These are phyloP conservation scores for Crotalus horridus DNA, from an alignment of 2,113 vertebrate genomes.

Conservation along the genomic window DNA sequence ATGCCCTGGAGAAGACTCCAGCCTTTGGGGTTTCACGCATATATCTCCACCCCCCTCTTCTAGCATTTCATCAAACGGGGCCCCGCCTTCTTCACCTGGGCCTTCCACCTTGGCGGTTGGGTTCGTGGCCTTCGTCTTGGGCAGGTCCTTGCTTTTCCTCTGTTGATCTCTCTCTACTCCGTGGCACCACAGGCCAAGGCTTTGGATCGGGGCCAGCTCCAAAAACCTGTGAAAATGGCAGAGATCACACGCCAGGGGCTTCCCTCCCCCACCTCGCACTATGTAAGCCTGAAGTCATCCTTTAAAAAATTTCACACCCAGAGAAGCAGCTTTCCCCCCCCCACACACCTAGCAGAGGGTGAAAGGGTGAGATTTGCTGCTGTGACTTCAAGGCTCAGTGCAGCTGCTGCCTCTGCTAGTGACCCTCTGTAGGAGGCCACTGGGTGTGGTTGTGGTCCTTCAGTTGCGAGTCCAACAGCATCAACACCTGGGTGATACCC, in stretches of 20 bases:
- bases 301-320: background rate
- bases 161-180: background rate
- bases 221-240: background rate
- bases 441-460: background rate
- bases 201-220: background rate
- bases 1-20: background rate
- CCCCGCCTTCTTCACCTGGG: fast-evolving
- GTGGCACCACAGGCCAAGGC: background rate
- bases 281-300: background rate
- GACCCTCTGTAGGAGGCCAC: background rate
- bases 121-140: background rate
- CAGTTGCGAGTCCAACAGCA: background rate
- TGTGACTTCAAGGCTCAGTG: background rate
- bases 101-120: background rate
- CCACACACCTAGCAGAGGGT: background rate
- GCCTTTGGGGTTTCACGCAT: background rate
- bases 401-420: background rate
- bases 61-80: background rate
- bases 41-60: background rate
- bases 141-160: background rate
- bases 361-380: background rate
- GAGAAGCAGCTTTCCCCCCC: background rate
- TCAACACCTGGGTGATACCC: background rate
- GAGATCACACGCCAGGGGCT: background rate
- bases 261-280: background rate